Evolutionary conservation across 2,888 invertebrate genomes (phyloP).

Genomic region (Doris montereyensis): DNA sequence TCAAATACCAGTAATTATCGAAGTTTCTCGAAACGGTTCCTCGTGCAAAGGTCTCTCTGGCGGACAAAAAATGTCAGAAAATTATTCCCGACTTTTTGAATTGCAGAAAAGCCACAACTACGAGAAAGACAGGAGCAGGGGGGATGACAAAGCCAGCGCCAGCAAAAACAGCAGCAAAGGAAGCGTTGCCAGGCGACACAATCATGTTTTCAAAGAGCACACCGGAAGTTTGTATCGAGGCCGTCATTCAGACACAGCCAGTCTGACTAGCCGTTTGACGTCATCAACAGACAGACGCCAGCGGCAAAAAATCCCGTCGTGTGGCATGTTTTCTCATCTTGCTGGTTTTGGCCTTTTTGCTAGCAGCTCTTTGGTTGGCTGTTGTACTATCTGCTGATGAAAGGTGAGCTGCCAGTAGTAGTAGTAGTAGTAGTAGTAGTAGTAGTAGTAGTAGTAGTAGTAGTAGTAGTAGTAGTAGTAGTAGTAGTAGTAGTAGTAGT

Average conservation of each 20-base stretch:
- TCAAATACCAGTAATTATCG: no score
- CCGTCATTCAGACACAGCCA: slow-evolving; percentile 40
- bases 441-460: slow-evolving; percentile 34
- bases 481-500: slow-evolving; percentile 35
- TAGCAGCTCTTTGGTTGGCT: slow-evolving; percentile 45
- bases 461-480: slow-evolving; percentile 32
- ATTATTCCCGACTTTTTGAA: no score
- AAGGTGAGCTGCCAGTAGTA: slow-evolving; percentile 35
- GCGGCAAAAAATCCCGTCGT: slow-evolving; percentile 27
- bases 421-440: slow-evolving; percentile 30
- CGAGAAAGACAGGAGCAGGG: no score
- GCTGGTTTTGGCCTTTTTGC: slow-evolving; percentile 43
- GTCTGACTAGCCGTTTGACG: slow-evolving; percentile 37
- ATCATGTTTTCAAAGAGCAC: no score
- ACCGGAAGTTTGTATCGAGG: slow-evolving; percentile 35
- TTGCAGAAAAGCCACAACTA: no score
- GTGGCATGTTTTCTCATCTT: slow-evolving; percentile 41
- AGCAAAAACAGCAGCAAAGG: neutral
- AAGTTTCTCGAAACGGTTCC: no score
- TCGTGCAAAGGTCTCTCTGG: no score
- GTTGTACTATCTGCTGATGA: slow-evolving; percentile 44
- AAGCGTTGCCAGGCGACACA: neutral
- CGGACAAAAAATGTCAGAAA: no score
- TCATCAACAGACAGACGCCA: slow-evolving; percentile 34
- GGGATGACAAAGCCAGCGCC: neutral